Base-by-base conservation (phyloP, 2,888 invertebrate genomes). In the Drosophila fulvimacula region DNA sequence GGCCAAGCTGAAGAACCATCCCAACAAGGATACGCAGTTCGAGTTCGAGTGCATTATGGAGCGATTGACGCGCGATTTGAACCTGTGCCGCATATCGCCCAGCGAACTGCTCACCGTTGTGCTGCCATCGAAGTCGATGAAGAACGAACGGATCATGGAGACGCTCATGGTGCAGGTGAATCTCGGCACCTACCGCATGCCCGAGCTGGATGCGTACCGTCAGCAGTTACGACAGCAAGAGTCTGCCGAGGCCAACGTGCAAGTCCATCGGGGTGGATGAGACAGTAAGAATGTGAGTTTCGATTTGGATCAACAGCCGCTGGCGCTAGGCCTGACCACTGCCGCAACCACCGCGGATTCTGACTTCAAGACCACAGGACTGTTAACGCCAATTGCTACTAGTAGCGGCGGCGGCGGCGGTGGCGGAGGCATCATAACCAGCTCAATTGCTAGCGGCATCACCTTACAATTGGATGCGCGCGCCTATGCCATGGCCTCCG, bases 31-130 rank as follows among this genome's bases (percentile, higher is more conserved):
- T 92, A 96, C 96, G 75, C 96, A 96, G 93, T 94, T 96, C 91
- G 97, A 98, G 93, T 98, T 97, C 93, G 96, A 97, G 93, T 97
- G 97, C 93, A 97, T 96, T 84, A 98, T 98, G 98, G 97, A 97
- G 91, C 94, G 98, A 85, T 93, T 98, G 89, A 96, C 97, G 58
- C 94, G 97, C 88, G 98, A 98, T 91, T 94, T 98, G 72, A 97
- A 98, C 93, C 93, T 98, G 70, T 96, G 98, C 90, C 95, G 97
- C 91, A 98, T 98, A 91, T 96, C 98, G 78, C 98, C 98, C 17
- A 97, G 97, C 92, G 98, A 98, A 93, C 94, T 98, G 84, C 97
- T 98, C 76, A 97, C 97, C 93, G 97, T 97, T 90, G 98, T 98
- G 70, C 93, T 98, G 85, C 98, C 98, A 52, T 97, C 97, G 69